Conservation (phyloP, 2,797 vertebrate genomes). For the Pseudocheirus occidentalis region DNA sequence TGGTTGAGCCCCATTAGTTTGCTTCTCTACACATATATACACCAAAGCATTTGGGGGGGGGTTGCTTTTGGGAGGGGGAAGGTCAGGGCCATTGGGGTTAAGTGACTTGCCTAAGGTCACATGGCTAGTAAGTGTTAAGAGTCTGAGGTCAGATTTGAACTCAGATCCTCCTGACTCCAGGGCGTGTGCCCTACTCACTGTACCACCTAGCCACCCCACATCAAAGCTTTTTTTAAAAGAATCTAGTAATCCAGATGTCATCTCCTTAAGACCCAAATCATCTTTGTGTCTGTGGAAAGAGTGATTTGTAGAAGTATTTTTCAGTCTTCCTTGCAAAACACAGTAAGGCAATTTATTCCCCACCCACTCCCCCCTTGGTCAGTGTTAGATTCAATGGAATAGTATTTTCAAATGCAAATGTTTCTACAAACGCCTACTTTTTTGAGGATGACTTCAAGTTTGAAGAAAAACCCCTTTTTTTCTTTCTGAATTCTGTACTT, state of each 20-base stretch:
- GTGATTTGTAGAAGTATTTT: background rate
- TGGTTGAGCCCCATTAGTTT: background rate
- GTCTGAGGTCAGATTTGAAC: too few species aligned
- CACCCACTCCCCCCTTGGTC: background rate
- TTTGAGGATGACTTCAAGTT: background rate
- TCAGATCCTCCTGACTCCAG: too few species aligned
- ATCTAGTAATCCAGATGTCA: background rate
- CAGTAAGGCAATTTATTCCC: background rate
- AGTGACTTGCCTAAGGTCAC: too few species aligned
- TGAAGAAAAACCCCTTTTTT: slow-evolving; percentile 7
- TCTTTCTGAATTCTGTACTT: slow-evolving; percentile 27
- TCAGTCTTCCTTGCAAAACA: background rate
- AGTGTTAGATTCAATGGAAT: background rate
- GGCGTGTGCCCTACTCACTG: too few species aligned
- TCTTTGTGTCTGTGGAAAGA: background rate
- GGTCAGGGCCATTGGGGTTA: too few species aligned
- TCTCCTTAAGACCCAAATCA: background rate
- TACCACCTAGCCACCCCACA: background rate
- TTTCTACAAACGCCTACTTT: background rate
- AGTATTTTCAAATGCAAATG: slow-evolving; percentile 48
- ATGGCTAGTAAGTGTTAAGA: too few species aligned
- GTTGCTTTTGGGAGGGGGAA: too few species aligned
- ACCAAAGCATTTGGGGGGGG: background rate
- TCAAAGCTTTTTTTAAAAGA: background rate
- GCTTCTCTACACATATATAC: background rate